Evolutionary conservation across 2,888 invertebrate species (phyloP).

Genomic region (Idaea aversata): DNA sequence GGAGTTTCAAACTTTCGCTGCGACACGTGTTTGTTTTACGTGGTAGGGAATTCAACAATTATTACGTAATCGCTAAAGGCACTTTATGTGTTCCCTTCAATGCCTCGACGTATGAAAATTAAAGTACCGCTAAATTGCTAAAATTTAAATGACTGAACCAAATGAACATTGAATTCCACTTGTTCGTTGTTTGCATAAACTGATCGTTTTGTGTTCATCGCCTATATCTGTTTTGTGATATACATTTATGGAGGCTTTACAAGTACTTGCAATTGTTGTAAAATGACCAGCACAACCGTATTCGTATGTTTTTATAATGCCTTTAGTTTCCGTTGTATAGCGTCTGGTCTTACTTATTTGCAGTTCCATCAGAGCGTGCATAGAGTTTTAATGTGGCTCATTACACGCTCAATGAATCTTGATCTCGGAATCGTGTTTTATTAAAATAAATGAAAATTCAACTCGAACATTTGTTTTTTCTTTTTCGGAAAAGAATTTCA

Average conservation of each 20-base stretch:
- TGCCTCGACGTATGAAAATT: neutral
- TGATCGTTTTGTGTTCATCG: neutral
- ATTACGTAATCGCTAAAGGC: conserved; percentile 2
- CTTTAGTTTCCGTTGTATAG: conserved; percentile 63
- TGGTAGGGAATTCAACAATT: conserved; percentile 6
- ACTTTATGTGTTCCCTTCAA: neutral
- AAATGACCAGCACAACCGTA: neutral
- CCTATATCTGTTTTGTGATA: neutral
- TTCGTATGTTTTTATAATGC: conserved; percentile 28
- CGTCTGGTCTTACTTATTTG: conserved; percentile 50
- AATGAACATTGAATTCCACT: neutral
- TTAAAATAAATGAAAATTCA: conserved; percentile 17
- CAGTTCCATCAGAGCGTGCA: conserved; percentile 59
- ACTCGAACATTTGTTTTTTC: neutral
- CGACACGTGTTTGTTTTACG: conserved; percentile 3
- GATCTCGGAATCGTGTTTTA: conserved; percentile 17
- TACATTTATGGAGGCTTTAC: neutral
- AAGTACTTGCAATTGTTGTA: neutral
- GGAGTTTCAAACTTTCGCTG: neutral
- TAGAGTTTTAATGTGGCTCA: conserved; percentile 60
- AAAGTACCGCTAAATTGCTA: neutral
- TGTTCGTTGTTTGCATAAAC: neutral
- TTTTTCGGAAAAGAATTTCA: neutral
- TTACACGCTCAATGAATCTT: conserved; percentile 30
- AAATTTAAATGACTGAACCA: neutral